phyloP scores from a whole-genome alignment of 2,113 vertebrate species.

The Trematocara marginatum region DNA sequence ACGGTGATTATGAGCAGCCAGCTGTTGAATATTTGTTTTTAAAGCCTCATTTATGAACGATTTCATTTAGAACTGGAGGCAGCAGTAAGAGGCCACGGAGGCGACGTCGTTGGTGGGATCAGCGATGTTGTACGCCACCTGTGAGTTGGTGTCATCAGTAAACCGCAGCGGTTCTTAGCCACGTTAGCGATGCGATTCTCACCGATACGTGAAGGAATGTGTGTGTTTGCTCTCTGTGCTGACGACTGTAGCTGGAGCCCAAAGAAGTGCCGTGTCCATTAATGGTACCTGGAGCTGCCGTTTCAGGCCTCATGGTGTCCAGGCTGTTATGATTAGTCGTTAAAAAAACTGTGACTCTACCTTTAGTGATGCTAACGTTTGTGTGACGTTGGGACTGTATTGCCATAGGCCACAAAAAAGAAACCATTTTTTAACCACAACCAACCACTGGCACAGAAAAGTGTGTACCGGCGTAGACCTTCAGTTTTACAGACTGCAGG shows the following conservation, averaged over 20 bases:
- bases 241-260: background rate
- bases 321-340: background rate
- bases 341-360: background rate
- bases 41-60: background rate
- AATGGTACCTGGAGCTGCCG: background rate
- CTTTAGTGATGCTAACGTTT: background rate
- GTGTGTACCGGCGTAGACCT: background rate
- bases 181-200: background rate
- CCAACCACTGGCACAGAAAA: background rate
- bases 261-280: background rate
- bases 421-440: background rate
- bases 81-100: background rate
- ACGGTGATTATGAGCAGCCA: background rate
- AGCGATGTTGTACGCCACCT: background rate
- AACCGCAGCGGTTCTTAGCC: too few relatives aligned
- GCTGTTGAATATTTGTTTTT: background rate
- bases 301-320: background rate
- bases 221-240: background rate
- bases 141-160: background rate
- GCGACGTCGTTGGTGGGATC: fast-evolving
- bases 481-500: background rate
- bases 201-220: background rate
- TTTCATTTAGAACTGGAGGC: background rate
- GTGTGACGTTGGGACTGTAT: fast-evolving
- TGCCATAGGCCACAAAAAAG: background rate